These are phyloP conservation scores for Clarias gariepinus DNA, from an alignment of 2,113 vertebrate species.

Conservation along the genomic window DNA sequence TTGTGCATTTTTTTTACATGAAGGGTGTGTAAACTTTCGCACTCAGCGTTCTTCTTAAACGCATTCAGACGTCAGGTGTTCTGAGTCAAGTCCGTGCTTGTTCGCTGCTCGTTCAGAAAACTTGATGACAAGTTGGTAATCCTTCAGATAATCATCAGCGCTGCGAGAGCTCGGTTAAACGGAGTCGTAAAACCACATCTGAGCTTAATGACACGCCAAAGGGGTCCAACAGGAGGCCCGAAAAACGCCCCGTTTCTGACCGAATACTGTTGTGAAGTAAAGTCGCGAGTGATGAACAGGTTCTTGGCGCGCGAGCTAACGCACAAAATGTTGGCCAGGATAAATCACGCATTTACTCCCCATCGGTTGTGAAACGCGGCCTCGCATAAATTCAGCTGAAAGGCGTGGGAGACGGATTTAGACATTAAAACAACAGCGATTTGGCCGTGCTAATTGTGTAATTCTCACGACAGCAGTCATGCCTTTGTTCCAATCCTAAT, in stretches of 20 bases:
- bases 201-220: not conserved
- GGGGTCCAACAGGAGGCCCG: not conserved
- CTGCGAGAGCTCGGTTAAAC: not conserved
- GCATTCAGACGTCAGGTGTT: not conserved
- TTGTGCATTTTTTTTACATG: no score
- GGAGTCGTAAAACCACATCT: not conserved
- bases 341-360: constrained; percentile 19
- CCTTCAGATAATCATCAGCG: not conserved
- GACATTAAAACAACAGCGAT: not conserved
- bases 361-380: constrained; percentile 32
- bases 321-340: constrained; percentile 24
- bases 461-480: constrained; percentile 3
- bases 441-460: constrained; percentile 17
- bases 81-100: not conserved
- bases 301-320: constrained; percentile 9
- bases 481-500: constrained; percentile 13
- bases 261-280: not conserved
- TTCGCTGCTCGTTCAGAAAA: not conserved
- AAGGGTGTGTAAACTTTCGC: not conserved
- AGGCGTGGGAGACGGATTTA: constrained; percentile 20
- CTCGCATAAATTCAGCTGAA: not conserved
- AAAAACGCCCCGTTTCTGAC: not conserved
- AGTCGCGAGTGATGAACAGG: not conserved
- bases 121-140: not conserved
- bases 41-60: not conserved